Percentiles rank a stretch among this genome's conserved stretches.
Conservation (phyloP, 2,113 vertebrate genomes). For the Mungos mungo region DNA sequence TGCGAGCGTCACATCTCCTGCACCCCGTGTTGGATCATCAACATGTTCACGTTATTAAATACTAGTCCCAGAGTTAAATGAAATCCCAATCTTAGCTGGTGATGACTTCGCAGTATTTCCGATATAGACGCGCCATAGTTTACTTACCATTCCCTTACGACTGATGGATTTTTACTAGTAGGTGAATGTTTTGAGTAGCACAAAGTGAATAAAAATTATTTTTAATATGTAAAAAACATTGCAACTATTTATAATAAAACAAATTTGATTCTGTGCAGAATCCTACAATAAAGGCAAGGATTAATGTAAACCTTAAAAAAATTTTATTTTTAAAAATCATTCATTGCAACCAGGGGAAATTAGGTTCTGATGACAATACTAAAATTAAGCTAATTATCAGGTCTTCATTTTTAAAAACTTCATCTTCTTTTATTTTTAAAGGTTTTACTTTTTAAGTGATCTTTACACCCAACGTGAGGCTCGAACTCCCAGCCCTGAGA, state of each 20-base stretch:
- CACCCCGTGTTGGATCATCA: not conserved
- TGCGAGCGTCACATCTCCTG: not conserved
- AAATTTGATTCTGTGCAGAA: no score
- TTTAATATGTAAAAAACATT: no score
- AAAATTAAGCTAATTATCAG: not conserved
- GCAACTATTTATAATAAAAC: no score
- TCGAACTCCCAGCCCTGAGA: no score
- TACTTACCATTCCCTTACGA: not conserved
- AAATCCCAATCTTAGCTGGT: not conserved
- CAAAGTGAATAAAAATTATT: not conserved
- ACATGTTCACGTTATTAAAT: not conserved
- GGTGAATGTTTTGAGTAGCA: not conserved
- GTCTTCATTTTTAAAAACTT: not conserved
- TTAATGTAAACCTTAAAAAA: no score
- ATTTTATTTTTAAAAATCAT: not conserved
- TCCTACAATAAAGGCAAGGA: no score
- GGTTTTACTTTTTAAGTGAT: no score
- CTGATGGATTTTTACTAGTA: not conserved
- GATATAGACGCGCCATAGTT: not conserved
- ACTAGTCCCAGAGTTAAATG: not conserved
- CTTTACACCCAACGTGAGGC: no score
- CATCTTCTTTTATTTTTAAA: not conserved
- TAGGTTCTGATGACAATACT: not conserved
- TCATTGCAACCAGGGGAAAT: not conserved
- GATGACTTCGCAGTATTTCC: not conserved